Evolutionary conservation across 1,140 invertebrate species (phyloP), one percentile per base, ranked within the genome.

Genomic region (Ooceraea biroi): DNA sequence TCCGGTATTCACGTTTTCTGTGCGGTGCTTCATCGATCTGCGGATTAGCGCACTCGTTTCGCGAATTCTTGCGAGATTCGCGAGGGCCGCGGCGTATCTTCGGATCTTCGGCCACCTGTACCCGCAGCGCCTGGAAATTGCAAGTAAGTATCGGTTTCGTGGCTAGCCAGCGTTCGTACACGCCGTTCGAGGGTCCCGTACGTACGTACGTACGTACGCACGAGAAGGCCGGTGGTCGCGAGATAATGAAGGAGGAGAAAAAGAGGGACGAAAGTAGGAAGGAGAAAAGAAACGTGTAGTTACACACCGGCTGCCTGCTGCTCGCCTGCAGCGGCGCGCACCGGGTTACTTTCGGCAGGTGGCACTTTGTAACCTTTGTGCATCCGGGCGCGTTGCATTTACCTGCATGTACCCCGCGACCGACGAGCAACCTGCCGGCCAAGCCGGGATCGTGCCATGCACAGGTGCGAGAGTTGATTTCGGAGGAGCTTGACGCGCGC

Each of bases 291-390:
- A 73, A 72, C 69, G 71, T 55, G 50, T 77, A 89, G 86, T 68
- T 88, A 55, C 52, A 66, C 61, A 87, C 77, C 76, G 85, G 78
- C 88, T 65, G 85, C 88, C 88, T 89, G 88, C 85, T 86, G 88
- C 57, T 83, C 82, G 83, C 88, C 82, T 63, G 84, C 68, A 74
- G 82, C 58, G 63, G 30, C 83, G 44, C 58, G 66, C 58, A 72
- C 71, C 74, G 71, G 83, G 85, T 86, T 83, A 60, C 72, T 88
- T 87, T 88, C 85, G 82, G 84, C 87, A 87, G 87, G 88, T 85
- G 87, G 88, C 86, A 87, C 80, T 84, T 88, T 78, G 80, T 83
- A 88, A 88, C 85, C 86, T 88, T 87, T 88, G 80, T 88, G 86
- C 82, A 87, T 88, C 85, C 86, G 69, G 85, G 60, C 78, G 85